phyloP scores from a whole-genome alignment of 2,113 vertebrate species.

The Genyomyrus donnyi region DNA sequence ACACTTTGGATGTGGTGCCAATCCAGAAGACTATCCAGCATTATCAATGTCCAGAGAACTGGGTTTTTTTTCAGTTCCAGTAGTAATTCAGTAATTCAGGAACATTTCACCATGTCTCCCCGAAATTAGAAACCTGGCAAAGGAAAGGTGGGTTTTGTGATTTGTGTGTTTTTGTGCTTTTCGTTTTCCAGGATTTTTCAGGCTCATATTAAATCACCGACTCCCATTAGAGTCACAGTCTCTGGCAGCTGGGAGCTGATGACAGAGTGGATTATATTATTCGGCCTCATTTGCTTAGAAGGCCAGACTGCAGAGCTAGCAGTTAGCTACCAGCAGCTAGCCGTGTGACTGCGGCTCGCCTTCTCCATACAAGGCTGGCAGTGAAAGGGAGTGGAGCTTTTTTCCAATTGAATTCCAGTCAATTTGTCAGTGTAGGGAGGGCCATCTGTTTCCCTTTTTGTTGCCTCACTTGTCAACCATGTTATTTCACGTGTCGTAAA shows the following conservation, averaged over 20 bases:
- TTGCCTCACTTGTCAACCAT: not conserved
- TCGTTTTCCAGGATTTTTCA: not conserved
- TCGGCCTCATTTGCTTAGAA: not conserved
- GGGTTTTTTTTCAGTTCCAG: not conserved
- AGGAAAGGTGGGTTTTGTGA: not conserved
- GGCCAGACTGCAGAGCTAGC: not conserved
- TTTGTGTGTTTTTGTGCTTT: not conserved
- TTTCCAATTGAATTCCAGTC: not conserved
- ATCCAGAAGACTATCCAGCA: not conserved
- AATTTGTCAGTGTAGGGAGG: not conserved
- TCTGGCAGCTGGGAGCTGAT: not conserved
- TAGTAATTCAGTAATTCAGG: not conserved
- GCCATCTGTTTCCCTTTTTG: constrained; percentile 2
- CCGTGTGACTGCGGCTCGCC: not conserved
- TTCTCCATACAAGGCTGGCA: not conserved
- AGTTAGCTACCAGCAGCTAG: not conserved
- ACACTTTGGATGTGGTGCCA: not conserved
- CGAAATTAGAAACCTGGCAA: not conserved
- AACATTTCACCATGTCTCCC: not conserved
- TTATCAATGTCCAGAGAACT: not conserved
- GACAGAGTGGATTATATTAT: not conserved
- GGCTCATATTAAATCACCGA: not conserved
- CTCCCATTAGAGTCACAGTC: not conserved
- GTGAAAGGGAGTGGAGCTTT: not conserved
- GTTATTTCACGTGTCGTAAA: not conserved